These are phyloP conservation scores for Arenaria interpres DNA, from an alignment of 2,113 vertebrate genomes.

Conservation along the genomic window DNA sequence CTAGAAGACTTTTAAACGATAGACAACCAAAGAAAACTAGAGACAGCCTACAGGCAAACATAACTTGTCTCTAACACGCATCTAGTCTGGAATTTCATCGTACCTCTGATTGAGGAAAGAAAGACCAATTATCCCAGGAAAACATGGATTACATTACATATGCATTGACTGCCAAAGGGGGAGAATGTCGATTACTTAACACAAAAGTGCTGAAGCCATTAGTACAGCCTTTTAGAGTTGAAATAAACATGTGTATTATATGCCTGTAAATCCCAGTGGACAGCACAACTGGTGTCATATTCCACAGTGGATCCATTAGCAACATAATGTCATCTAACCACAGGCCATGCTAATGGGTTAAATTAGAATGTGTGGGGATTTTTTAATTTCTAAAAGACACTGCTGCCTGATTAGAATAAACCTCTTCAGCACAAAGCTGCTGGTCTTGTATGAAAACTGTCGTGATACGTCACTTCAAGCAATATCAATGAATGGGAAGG, in stretches of 20 bases:
- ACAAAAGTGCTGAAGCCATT: constrained; percentile 82
- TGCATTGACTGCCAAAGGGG: constrained; percentile 59
- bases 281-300: constrained; percentile 78
- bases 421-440: constrained; percentile 26
- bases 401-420: constrained; percentile 29
- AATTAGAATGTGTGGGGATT: constrained; percentile 64
- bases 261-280: constrained; percentile 71
- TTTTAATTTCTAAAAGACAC: constrained; percentile 16
- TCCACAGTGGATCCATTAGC: constrained; percentile 80
- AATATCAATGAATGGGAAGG: not conserved
- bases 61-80: constrained; percentile 26
- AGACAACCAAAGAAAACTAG: not conserved
- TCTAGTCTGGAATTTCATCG: constrained; percentile 69
- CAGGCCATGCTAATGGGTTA: constrained; percentile 76
- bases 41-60: not conserved
- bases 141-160: constrained; percentile 75
- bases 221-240: constrained; percentile 76
- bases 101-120: constrained; percentile 61
- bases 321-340: constrained; percentile 76
- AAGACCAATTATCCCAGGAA: constrained; percentile 74
- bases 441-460: not conserved
- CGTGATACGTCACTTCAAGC: not conserved
- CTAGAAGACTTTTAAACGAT: not conserved
- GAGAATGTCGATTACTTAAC: constrained; percentile 75
- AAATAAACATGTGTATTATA: constrained; percentile 79